phyloP scores from a whole-genome alignment of 2,797 vertebrate species.

The Toxotes lorentzi region DNA sequence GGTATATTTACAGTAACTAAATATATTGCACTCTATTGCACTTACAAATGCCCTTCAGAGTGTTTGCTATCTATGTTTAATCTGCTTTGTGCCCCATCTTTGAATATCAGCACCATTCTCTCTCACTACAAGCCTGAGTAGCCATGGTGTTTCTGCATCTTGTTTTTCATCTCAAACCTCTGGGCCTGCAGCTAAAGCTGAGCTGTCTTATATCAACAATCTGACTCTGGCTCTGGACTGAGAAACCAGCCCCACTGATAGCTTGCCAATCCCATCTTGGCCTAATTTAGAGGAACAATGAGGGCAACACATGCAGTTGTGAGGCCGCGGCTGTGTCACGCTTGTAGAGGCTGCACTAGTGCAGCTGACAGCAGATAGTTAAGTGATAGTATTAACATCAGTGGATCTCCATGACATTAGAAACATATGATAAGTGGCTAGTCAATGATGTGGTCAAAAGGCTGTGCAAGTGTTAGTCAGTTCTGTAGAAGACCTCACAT shows the following conservation, averaged over 20 bases:
- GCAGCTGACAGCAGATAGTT: constrained; percentile 26
- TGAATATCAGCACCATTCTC: constrained; percentile 2
- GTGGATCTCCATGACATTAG: constrained; percentile 1
- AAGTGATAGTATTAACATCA: constrained; percentile 5
- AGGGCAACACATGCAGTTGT: constrained; percentile 3
- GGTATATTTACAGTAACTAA: neutral
- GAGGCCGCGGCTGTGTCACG: constrained; percentile 19
- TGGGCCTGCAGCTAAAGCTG: constrained; percentile 17
- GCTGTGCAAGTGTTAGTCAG: neutral
- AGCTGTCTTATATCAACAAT: constrained; percentile 25
- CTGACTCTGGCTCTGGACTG: constrained; percentile 5
- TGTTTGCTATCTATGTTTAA: constrained; percentile 13
- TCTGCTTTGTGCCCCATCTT: constrained; percentile 10
- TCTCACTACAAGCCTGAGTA: neutral
- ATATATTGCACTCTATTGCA: neutral
- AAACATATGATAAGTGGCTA: constrained; percentile 11
- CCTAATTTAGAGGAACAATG: constrained; percentile 30
- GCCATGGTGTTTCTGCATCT: constrained; percentile 11
- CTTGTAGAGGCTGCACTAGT: neutral
- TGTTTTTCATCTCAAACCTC: neutral
- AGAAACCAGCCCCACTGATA: constrained; percentile 23
- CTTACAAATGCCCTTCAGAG: neutral
- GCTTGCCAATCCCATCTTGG: constrained; percentile 40
- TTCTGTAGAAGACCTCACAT: neutral
- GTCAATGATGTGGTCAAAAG: neutral